Base-by-base conservation (phyloP, 2,888 invertebrate species). In the Cephus runcator region DNA sequence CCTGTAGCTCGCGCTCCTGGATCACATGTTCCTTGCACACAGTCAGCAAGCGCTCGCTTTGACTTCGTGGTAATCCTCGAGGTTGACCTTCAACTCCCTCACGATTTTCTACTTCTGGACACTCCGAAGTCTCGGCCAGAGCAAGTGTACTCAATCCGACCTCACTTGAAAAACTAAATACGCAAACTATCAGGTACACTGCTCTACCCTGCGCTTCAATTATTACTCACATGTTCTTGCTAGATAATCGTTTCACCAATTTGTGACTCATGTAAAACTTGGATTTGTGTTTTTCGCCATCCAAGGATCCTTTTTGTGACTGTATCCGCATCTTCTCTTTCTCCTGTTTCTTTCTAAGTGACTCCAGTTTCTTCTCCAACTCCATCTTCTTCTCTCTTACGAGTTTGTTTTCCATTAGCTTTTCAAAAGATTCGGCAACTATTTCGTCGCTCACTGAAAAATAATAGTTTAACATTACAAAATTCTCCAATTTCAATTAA, bases 361-460 rank as follows among this genome's bases (percentile, higher is more conserved):
- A 93, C 85, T 98, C 97, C 78, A 98, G 91, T 89, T 98, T 98
- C 89, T 98, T 97, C 77, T 98, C 97, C 83, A 98, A 92, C 90
- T 98, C 98, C 0, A 94, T 88, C 73, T 95, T 94, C 88, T 97
- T 97, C 87, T 98, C 98, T 77, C 95, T 95, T 23, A 97, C 97
- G 71, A 94, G 89, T 91, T 98, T 98, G 89, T 95, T 94, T 9
- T 96, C 95, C 87, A 97, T 93, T 33, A 98, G 93, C 83, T 95
- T 94, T 31, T 97, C 96, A 75, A 98, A 91, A 0, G 96, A 93
- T 86, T 97, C 97, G 0, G 96, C 96, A 1, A 94, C 90, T n/a
- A 96, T 93, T 81, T 94, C 93, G 36, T 90, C 90, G 34, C 83
- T 86, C 77, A 87, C 91, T 88, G 78, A 12, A 78, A 83, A 4